These are phyloP conservation scores for Carlito syrichta DNA, from an alignment of 2,113 vertebrate species.

Conservation along the genomic window DNA sequence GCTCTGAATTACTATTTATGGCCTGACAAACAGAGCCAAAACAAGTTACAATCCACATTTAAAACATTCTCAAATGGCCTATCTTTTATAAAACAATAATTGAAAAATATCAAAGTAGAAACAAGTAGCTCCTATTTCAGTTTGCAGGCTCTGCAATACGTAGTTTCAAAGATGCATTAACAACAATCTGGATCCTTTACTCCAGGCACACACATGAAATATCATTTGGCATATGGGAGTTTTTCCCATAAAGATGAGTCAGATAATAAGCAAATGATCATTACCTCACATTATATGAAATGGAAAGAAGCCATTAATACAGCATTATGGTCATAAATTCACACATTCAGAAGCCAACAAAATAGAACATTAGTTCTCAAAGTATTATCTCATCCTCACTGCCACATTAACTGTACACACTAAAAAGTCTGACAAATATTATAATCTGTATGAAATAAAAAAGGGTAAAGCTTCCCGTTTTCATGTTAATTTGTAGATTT, in stretches of 20 bases:
- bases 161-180: slow-evolving; percentile 36
- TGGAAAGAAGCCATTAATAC: slow-evolving; percentile 59
- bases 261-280: slow-evolving; percentile 62
- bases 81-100: slow-evolving; percentile 56
- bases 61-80: slow-evolving; percentile 22
- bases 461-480: neutral
- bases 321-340: slow-evolving; percentile 57
- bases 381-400: slow-evolving; percentile 1
- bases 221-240: slow-evolving; percentile 29
- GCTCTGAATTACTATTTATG: neutral
- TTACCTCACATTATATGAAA: slow-evolving; percentile 52
- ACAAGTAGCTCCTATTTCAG: slow-evolving; percentile 24
- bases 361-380: slow-evolving; percentile 31
- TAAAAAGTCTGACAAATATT: slow-evolving; percentile 24
- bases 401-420: neutral
- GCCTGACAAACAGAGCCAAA: slow-evolving; percentile 4
- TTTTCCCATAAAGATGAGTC: slow-evolving; percentile 52
- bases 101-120: slow-evolving; percentile 60
- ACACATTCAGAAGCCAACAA: slow-evolving; percentile 50
- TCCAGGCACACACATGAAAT: slow-evolving; percentile 21
- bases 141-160: neutral
- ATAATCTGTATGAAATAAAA: neutral
- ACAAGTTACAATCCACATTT: slow-evolving; percentile 30
- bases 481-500: neutral
- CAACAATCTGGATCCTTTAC: slow-evolving; percentile 17